Percentiles rank a stretch among this genome's conserved stretches.
Evolutionary conservation across 1,140 invertebrate species (phyloP).

Genomic region (Lutraria rhynchaena): DNA sequence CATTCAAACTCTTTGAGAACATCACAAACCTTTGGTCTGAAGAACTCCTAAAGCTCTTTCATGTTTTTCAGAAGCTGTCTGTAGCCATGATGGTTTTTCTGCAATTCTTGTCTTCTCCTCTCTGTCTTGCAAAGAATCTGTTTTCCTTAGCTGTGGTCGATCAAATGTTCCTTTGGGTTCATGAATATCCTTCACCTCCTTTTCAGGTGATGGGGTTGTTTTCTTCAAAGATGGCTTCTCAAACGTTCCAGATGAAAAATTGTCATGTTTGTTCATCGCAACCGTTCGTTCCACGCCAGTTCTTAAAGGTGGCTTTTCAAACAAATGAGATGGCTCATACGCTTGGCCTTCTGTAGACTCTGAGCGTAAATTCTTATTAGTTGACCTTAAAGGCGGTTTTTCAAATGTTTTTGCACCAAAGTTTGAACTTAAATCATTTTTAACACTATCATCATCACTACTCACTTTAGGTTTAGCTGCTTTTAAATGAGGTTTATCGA

Average conservation of each 20-base stretch:
- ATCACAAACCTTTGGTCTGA: constrained; percentile 45
- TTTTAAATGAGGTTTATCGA: constrained; percentile 47
- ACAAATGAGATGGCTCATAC: constrained; percentile 4
- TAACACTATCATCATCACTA: not conserved
- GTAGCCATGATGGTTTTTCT: constrained; percentile 47
- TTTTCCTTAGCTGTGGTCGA: constrained; percentile 28
- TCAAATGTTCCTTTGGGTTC: constrained; percentile 55
- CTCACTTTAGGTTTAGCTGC: not conserved
- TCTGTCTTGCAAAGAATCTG: constrained; percentile 4
- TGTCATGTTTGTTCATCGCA: not conserved
- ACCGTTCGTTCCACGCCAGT: not conserved
- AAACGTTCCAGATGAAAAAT: constrained; percentile 24
- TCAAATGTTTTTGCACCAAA: constrained; percentile 15
- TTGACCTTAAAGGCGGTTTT: constrained; percentile 41
- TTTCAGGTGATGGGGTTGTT: constrained; percentile 49
- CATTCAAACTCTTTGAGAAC: no score
- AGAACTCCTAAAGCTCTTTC: constrained; percentile 28
- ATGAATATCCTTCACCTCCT: constrained; percentile 27
- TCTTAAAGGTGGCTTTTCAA: constrained; percentile 50
- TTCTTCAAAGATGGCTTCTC: constrained; percentile 53
- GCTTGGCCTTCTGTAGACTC: constrained; percentile 9
- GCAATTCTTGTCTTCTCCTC: constrained; percentile 3
- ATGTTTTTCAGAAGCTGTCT: constrained; percentile 40
- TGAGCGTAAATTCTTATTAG: constrained; percentile 10
- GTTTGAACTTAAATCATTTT: not conserved